Conservation (phyloP, 2,797 vertebrate genomes). For the Pseudomugil tenellus region DNA sequence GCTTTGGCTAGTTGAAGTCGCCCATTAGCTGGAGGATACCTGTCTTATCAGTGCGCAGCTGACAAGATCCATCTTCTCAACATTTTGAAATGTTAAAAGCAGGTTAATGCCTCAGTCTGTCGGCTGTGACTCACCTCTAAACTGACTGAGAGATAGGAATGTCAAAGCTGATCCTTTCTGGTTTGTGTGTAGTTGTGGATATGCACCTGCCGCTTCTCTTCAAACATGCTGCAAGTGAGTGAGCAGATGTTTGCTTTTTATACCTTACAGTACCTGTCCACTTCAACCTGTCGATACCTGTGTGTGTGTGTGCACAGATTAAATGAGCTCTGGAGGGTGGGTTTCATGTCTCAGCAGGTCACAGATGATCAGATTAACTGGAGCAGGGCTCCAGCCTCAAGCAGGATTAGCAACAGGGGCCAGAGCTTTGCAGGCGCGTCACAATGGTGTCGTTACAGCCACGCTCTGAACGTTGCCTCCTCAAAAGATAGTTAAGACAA, state of each 20-base stretch:
- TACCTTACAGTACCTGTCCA: conserved; percentile 9
- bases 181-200: conserved; percentile 21
- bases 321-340: conserved; percentile 66
- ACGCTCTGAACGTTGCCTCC: conserved; percentile 11
- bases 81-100: conserved; percentile 38
- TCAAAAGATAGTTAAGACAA: not conserved
- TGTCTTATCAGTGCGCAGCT: conserved; percentile 21
- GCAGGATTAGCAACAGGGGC: conserved; percentile 66
- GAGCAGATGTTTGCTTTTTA: not conserved
- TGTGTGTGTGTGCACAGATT: conserved; percentile 57
- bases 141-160: conserved; percentile 40
- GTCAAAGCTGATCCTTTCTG: conserved; percentile 32
- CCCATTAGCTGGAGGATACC: conserved; percentile 10
- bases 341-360: conserved; percentile 82
- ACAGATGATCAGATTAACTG: conserved; percentile 82
- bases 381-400: conserved; percentile 59
- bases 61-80: conserved; percentile 18
- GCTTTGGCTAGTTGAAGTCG: conserved; percentile 16
- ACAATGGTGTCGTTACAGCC: conserved; percentile 10
- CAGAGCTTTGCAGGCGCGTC: conserved; percentile 54
- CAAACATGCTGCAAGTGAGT: conserved; percentile 1
- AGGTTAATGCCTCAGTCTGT: conserved; percentile 45
- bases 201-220: conserved; percentile 19
- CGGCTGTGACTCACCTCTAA: conserved; percentile 49
- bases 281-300: conserved; percentile 1